phyloP scores from a whole-genome alignment of 2,888 invertebrate species.

The Tenthredo livida region DNA sequence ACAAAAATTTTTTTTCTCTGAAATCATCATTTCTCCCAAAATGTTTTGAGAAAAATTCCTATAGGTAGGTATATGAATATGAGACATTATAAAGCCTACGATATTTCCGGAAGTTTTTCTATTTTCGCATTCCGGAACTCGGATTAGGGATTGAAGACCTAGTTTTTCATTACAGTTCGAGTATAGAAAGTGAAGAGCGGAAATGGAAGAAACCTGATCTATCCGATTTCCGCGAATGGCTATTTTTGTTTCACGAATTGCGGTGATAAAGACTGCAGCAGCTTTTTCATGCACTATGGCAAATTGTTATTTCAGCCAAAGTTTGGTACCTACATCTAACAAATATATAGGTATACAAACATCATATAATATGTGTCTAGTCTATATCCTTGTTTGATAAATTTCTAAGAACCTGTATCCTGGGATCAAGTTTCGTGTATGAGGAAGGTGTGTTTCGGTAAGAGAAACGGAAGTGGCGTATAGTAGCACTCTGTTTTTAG shows the following conservation, averaged over 20 bases:
- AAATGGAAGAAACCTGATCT: constrained; percentile 29
- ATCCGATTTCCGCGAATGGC: constrained; percentile 29
- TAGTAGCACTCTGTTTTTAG: constrained; percentile 5
- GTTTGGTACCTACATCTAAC: not conserved
- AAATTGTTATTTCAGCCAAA: not conserved
- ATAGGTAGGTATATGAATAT: not conserved
- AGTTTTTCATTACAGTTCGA: constrained; percentile 6
- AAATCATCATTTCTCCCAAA: too few relatives aligned
- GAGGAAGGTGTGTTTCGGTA: not conserved
- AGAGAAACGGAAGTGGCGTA: not conserved
- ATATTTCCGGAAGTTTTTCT: not conserved
- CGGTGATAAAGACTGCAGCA: not conserved
- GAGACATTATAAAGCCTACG: not conserved
- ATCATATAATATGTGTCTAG: not conserved
- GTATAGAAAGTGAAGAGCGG: constrained; percentile 15
- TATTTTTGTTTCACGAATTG: not conserved
- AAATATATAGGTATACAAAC: not conserved
- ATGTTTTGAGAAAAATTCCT: too few relatives aligned
- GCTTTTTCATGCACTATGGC: not conserved
- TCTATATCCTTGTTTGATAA: not conserved
- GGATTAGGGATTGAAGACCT: constrained; percentile 1
- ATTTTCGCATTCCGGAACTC: constrained; percentile 8
- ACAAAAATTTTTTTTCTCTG: too few relatives aligned
- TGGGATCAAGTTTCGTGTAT: not conserved
- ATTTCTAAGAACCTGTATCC: not conserved